Conservation (phyloP, 2,797 vertebrate genomes). For the Gephyroberyx darwinii region DNA sequence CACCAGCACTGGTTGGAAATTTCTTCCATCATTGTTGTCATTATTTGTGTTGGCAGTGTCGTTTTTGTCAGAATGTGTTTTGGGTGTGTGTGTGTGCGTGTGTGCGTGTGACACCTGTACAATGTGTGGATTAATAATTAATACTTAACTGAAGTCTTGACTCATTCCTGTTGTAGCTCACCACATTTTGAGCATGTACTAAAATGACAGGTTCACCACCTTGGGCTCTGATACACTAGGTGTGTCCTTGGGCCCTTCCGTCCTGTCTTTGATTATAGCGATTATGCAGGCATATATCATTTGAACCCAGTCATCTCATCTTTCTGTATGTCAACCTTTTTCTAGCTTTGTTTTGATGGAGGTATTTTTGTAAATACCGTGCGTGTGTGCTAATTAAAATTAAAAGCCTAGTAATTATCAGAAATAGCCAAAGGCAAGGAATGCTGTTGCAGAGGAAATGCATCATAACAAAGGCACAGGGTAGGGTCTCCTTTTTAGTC, state of each 20-base stretch:
- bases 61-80: conserved; percentile 14
- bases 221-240: conserved; percentile 4
- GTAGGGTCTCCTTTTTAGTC: conserved; percentile 33
- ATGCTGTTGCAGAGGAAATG: conserved; percentile 34
- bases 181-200: conserved; percentile 4
- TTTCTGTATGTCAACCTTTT: conserved; percentile 14
- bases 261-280: conserved; percentile 28
- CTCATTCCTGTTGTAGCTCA: conserved; percentile 18
- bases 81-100: conserved; percentile 11
- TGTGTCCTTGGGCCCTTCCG: conserved; percentile 5
- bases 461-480: conserved; percentile 35
- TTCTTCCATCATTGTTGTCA: conserved; percentile 11
- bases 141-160: conserved; percentile 3
- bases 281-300: conserved; percentile 26
- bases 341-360: conserved; percentile 11
- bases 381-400: conserved; percentile 1
- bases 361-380: conserved; percentile 37
- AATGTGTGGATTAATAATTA: background rate
- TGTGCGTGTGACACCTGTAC: background rate
- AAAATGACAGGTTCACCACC: background rate
- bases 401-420: conserved; percentile 48
- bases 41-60: conserved; percentile 39
- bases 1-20: conserved; percentile 8
- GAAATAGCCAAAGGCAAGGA: conserved; percentile 21
- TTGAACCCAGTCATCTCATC: conserved; percentile 10